Evolutionary conservation across 2,113 vertebrate genomes (phyloP).

Genomic region (Vombatus ursinus): DNA sequence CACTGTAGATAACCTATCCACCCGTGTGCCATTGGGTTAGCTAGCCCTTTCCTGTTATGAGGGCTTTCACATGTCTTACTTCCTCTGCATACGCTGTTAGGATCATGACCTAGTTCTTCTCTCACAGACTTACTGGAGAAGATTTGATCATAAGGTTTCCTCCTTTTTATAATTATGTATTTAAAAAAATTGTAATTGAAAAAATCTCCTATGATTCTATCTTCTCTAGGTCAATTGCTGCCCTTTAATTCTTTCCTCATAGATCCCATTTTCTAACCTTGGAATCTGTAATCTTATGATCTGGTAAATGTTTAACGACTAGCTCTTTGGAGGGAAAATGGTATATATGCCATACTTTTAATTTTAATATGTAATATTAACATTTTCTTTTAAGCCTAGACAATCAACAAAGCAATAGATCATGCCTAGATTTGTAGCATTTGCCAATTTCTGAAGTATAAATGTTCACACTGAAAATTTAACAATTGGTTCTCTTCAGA

Average conservation of each 20-base stretch:
- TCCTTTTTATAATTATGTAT: background rate
- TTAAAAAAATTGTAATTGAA: background rate
- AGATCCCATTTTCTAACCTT: background rate
- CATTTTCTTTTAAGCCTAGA: background rate
- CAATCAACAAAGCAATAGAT: background rate
- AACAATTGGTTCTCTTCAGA: background rate
- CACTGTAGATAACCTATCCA: background rate
- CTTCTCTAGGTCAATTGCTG: background rate
- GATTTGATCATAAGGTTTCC: background rate
- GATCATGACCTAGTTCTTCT: background rate
- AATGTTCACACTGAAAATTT: background rate
- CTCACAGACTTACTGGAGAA: background rate
- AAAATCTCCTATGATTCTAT: background rate
- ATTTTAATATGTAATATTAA: background rate
- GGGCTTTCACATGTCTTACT: background rate
- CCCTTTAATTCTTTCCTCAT: background rate
- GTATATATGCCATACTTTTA: background rate
- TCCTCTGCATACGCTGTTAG: background rate
- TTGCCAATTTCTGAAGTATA: background rate
- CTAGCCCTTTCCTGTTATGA: background rate
- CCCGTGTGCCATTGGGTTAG: background rate
- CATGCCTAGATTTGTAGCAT: background rate
- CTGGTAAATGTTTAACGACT: background rate
- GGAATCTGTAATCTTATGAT: background rate
- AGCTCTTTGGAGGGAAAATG: background rate